A percentile compares a stretch with the other conserved stretches of the same genome.
Conservation (phyloP, 2,113 vertebrate species). For the Limnothrissa miodon region DNA sequence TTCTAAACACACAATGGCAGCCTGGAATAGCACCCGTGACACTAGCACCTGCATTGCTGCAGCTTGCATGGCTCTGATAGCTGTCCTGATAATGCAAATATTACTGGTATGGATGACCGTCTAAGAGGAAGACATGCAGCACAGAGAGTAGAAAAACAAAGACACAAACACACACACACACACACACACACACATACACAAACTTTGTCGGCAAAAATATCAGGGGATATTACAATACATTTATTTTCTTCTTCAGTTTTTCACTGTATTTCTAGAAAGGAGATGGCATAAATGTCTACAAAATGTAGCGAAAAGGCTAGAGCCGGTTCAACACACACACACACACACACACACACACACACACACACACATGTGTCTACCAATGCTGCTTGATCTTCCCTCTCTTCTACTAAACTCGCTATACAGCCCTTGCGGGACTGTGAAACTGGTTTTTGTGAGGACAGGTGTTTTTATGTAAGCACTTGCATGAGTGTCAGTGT, state of each 20-base stretch:
- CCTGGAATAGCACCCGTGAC: background rate
- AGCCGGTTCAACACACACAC: background rate
- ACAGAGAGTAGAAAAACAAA: background rate
- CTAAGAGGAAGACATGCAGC: background rate
- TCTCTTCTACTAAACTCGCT: background rate
- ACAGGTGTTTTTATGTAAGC: background rate
- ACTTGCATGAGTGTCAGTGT: background rate
- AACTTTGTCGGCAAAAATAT: no score
- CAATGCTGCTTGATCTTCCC: background rate
- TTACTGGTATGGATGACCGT: background rate
- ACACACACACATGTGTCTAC: background rate
- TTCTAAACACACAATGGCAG: background rate
- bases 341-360: background rate
- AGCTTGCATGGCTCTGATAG: background rate
- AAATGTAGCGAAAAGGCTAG: no score
- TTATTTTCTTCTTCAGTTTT: no score
- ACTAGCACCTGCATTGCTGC: background rate
- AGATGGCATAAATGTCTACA: no score
- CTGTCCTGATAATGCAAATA: background rate
- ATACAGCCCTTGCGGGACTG: constrained; percentile 34
- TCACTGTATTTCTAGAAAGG: no score
- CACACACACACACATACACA: background rate
- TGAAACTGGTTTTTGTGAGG: constrained; percentile 14
- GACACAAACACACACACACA: no score
- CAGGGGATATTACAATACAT: no score